Evolutionary conservation across 2,113 vertebrate species (phyloP), one percentile per base, ranked within the genome.

Genomic region (Ictalurus furcatus): DNA sequence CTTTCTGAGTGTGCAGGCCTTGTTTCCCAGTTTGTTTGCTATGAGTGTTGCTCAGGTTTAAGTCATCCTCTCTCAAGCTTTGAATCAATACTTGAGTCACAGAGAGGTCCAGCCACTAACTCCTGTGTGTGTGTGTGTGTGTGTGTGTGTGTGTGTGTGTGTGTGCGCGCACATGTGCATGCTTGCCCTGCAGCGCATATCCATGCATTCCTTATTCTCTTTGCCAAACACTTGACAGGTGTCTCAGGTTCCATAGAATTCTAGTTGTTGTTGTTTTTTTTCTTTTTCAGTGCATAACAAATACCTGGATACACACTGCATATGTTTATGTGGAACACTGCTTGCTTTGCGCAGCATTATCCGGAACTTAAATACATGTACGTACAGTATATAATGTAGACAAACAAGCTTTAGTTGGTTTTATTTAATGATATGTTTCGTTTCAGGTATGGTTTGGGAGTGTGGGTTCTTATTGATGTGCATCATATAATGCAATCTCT

Each of bases 291-390:
- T 67, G 21, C 14, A 80, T 65, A 21, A 79, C 67, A 73, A 48
- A 21, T 87, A 23, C 82, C 76, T 58, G 80, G 25, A 84, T 11
- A 48, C 85, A 44, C 25, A 61, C 30, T 74, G 11, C 11, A 30
- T 78, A 0, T 84, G 25, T 59, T 85, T 63, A 63, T 58, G 28
- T 63, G 30, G 37, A 84, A 89, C 52, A 86, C 40, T 16, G 58
- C 40, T 19, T 14, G 74, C 89, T 87, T 90, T 89, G 85, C 65
- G 85, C 61, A 84, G 91, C 87, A 52, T 85, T 88, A 61, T 16
- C 54, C 34, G 23, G 4, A 76, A 28, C 3, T 8, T 65, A 80
- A 63, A 44, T 78, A 71, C 30, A 61, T 54, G 5, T 52, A 14
- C 71, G 40, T 40, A 65, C 28, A 85, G 3, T 25, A 61, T 2